These are phyloP conservation scores for Pteronura brasiliensis DNA, from an alignment of 2,113 vertebrate genomes.

Conservation along the genomic window DNA sequence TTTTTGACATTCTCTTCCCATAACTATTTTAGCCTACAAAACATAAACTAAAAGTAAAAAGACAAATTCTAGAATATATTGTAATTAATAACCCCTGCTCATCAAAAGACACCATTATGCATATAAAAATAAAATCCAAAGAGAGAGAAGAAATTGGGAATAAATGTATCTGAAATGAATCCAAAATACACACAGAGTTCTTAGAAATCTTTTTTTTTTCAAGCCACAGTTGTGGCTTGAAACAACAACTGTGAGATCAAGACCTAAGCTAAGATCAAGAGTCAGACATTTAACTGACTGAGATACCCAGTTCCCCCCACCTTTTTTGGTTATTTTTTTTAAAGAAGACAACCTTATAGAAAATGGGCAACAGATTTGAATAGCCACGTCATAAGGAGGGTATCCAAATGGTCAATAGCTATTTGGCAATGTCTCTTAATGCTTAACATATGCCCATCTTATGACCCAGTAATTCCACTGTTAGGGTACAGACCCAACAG, in stretches of 20 bases:
- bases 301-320: not conserved
- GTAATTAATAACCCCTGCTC: conserved; percentile 22
- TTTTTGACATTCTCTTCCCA: conserved; percentile 23
- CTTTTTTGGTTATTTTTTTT: not conserved
- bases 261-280: not conserved
- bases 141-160: not conserved
- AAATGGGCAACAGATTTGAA: not conserved
- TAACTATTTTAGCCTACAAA: conserved; percentile 31
- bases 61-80: not conserved
- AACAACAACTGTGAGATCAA: not conserved
- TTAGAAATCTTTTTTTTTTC: not conserved
- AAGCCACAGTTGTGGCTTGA: not conserved
- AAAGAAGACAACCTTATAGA: not conserved
- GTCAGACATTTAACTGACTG: not conserved
- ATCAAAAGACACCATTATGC: not conserved
- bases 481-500: not conserved
- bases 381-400: not conserved
- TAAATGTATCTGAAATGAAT: not conserved
- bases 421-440: not conserved
- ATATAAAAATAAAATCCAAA: not conserved
- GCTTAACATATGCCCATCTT: not conserved
- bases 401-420: not conserved
- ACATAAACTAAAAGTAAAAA: not conserved
- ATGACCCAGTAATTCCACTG: not conserved
- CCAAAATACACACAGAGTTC: not conserved